Evolutionary conservation across 2,113 vertebrate genomes (phyloP).

Genomic region (Macrotis lagotis): DNA sequence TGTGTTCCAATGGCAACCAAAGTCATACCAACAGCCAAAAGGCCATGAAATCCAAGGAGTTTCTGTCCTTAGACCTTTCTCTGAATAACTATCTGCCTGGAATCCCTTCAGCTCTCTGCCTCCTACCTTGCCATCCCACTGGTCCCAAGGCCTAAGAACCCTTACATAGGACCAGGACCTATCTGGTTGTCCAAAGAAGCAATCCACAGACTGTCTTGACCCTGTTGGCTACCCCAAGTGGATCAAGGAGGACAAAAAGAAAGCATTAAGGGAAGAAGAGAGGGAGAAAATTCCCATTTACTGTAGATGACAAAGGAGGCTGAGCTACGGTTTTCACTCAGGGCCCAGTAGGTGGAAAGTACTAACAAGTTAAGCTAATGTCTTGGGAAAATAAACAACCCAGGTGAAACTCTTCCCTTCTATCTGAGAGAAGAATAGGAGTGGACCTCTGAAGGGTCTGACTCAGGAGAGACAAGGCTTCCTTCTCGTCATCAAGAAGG

Average conservation of each 20-base stretch:
- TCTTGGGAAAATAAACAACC: not conserved
- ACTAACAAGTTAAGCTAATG: not conserved
- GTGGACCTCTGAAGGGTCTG: not conserved
- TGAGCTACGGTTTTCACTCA: conserved; percentile 4
- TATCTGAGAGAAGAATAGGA: not conserved
- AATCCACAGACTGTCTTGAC: not conserved
- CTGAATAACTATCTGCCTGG: conserved; percentile 20
- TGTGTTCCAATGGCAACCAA: not conserved
- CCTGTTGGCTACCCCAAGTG: not conserved
- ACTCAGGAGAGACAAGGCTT: not conserved
- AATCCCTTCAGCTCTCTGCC: not conserved
- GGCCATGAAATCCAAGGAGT: not conserved
- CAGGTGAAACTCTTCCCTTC: not conserved
- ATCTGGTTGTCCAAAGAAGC: not conserved
- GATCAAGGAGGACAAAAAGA: not conserved
- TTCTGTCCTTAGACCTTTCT: not conserved
- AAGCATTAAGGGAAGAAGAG: not conserved
- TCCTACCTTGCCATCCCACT: not conserved
- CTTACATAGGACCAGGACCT: not conserved
- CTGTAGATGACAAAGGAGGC: conserved; percentile 3
- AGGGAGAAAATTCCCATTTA: not conserved
- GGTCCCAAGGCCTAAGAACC: too few species aligned
- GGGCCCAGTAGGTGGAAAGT: not conserved
- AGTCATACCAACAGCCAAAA: not conserved
- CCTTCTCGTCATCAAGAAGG: conserved; percentile 30